Base-by-base conservation (phyloP, 1,140 invertebrate species). In the Trichonephila clavipes region DNA sequence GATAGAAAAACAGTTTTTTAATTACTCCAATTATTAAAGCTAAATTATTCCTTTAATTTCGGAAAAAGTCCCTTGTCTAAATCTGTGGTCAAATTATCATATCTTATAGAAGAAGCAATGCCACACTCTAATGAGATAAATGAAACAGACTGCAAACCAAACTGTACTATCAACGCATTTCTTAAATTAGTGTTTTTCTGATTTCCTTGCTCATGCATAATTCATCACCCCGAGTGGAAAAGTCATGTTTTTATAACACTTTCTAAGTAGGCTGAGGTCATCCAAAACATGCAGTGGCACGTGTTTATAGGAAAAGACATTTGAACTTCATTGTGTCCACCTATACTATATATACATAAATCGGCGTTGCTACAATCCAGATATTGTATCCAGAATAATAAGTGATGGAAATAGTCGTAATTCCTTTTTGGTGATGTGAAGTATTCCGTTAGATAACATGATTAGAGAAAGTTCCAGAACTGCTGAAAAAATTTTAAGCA, bases 251-350 rank as follows among this genome's bases (percentile, higher is more conserved):
- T 72, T 72, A 72, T 18, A 34, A 24, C n/a, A 28, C 69, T 72
- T 72, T 34, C 69, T 72, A 72, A 72, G 69, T 72, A 72, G 69
- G 69, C 24, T 72, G 69, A 72, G 69, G 28, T 72, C 69, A 72
- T n/a, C n/a, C 6, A 66, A 66, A 66, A 66, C n/a, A 72, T 14
- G 24, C 10, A 72, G 16, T 21, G 69, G 16, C n/a, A n/a, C 64
- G 64, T 66, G 64, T 66, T 51, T 51, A 51, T 19, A 62, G 19
- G 19, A 62, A 62, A 62, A 28, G 28, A 28, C 10, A 72, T 28
- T 16, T 72, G 24, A 72, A 72, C 69, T 72, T 72, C 69, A 24
- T 16, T 14, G 16, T 18, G n/a, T 72, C 69, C 24, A 72, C 51
- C 10, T 3, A 72, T 14, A 7, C 69, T 34, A 72, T 24, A 28